A percentile compares a stretch with the other conserved stretches of the same genome.
phyloP scores from a whole-genome alignment of 2,888 invertebrate genomes.

The Drosophila robusta region DNA sequence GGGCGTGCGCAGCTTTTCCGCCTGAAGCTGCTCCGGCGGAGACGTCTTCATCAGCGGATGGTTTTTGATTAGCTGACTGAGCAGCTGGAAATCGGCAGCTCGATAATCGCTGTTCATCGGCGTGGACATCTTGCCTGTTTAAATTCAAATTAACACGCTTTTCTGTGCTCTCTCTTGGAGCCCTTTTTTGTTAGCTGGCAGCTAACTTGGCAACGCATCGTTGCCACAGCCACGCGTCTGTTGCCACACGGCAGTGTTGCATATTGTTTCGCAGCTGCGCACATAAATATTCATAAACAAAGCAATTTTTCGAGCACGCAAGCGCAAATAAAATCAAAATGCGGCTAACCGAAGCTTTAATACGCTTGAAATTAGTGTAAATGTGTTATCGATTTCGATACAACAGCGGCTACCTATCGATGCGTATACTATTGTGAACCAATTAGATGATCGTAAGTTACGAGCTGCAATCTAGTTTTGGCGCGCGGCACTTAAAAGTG shows the following conservation, averaged over 20 bases:
- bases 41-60: constrained; percentile 64
- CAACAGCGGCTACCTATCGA: background rate
- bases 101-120: constrained; percentile 62
- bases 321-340: constrained; percentile 35
- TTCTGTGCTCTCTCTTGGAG: background rate
- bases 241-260: constrained; percentile 37
- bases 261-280: constrained; percentile 59
- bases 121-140: constrained; percentile 43
- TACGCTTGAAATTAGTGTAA: constrained; percentile 10
- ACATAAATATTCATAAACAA: constrained; percentile 62
- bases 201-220: constrained; percentile 63
- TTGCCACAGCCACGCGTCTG: constrained; percentile 56
- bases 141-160: background rate
- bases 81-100: constrained; percentile 62
- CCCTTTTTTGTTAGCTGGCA: constrained; percentile 19
- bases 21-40: constrained; percentile 32
- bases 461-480: background rate
- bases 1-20: constrained; percentile 59
- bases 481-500: background rate
- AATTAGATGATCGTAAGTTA: background rate
- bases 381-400: background rate
- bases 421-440: background rate
- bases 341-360: constrained; percentile 6
- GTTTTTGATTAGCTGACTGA: constrained; percentile 53
- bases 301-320: constrained; percentile 57